A percentile compares a stretch with the other conserved stretches of the same genome.
phyloP scores from a whole-genome alignment of 2,888 invertebrate species.

The Megamerina dolium region DNA sequence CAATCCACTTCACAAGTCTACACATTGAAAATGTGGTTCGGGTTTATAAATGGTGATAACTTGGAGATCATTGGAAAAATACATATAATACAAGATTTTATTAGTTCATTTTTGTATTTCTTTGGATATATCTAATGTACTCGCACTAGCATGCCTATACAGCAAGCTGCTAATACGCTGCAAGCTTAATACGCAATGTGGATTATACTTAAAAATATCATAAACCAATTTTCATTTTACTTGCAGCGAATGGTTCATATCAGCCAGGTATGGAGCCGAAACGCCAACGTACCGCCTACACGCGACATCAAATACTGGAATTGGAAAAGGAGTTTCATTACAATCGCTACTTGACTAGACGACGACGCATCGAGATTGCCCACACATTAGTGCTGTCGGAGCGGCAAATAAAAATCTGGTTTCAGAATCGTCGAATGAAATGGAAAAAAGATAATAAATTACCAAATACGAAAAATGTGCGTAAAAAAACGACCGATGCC shows the following conservation, averaged over 20 bases:
- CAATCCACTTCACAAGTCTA: too few relatives aligned
- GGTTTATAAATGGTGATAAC: too few relatives aligned
- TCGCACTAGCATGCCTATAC: too few relatives aligned
- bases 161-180: too few relatives aligned
- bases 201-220: too few relatives aligned
- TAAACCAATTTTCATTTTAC: conserved; percentile 47
- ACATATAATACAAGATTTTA: too few relatives aligned
- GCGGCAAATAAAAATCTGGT: conserved; percentile 86
- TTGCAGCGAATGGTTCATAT: conserved; percentile 78
- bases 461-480: conserved; percentile 59
- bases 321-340: conserved; percentile 97
- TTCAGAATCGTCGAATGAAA: conserved; percentile 79
- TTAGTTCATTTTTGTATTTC: too few relatives aligned
- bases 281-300: conserved; percentile 94
- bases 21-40: too few relatives aligned
- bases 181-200: too few relatives aligned
- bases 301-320: conserved; percentile 94
- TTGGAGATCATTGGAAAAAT: too few relatives aligned
- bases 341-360: conserved; percentile 91
- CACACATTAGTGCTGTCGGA: conserved; percentile 91
- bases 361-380: conserved; percentile 94
- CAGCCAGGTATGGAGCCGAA: conserved; percentile 94
- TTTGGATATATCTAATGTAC: too few relatives aligned
- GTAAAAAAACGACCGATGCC: conserved; percentile 54
- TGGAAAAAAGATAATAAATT: conserved; percentile 70